Base-by-base conservation (phyloP, 2,113 vertebrate species). In the Mionectes macconnelli region DNA sequence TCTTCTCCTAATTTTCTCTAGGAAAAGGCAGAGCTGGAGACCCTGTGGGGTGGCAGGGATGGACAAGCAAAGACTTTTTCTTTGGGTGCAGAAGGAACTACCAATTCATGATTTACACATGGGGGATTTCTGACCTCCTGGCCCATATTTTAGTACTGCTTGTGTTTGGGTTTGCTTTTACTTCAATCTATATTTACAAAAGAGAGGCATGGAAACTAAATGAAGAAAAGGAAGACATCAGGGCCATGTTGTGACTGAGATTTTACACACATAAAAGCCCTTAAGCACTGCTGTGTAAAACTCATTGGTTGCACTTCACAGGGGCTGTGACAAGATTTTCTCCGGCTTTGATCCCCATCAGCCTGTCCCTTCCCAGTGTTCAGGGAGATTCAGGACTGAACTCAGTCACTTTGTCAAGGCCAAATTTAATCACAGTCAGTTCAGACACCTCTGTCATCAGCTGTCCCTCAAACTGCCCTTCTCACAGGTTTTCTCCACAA, bases 231-330 rank as follows among this genome's bases (percentile, higher is more conserved):
- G 20, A 91, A 95, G 93, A 88, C 82, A 82, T 90, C 94, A 93
- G 73, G 33, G 75, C 87, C 2, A 1, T 12, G 75, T 25, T 57
- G 10, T 15, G 47, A n/a, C 39, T 87, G 85, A 72, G 77, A 55
- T 91, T 83, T 95, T 77, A 64, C 75, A 78, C 86, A 44, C 84
- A 45, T 84, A 69, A 90, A 92, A 90, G 82, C 82, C 90, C 83
- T n/a, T 39, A 18, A 77, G 89, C 9, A 8, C 59, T 50, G 83
- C 86, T 90, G 89, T 94, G 84, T 35, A 47, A 94, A 94, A 63
- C 87, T 20, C 95, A 94, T 96, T 84, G 89, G 92, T 94, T 70
- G 94, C 95, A 91, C 92, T 96, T 87, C 68, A 47, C 47, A 39
- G 81, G 68, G 74, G 63, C 49, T 88, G 37, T 27, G 85, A 72